These are phyloP conservation scores for Eospalax fontanierii DNA, from an alignment of 2,797 vertebrate genomes.

Conservation along the genomic window DNA sequence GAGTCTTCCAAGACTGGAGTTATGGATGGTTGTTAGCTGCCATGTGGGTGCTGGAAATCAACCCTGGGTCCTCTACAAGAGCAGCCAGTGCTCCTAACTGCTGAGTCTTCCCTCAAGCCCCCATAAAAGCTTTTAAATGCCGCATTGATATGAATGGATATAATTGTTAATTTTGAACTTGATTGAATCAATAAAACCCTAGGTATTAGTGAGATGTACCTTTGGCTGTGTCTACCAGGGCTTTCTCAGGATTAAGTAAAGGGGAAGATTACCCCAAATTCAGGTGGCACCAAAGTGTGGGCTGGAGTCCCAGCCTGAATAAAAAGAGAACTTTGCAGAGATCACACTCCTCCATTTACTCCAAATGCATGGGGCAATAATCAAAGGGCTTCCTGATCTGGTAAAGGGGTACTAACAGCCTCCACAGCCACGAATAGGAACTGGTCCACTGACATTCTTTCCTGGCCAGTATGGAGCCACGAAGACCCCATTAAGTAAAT, in stretches of 20 bases:
- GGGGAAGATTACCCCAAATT: background rate
- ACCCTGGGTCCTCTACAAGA: too few relatives aligned
- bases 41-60: too few relatives aligned
- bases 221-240: background rate
- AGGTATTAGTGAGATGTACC: background rate
- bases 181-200: background rate
- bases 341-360: background rate
- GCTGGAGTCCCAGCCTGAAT: background rate
- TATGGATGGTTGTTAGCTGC: too few relatives aligned
- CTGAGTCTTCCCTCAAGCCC: too few relatives aligned
- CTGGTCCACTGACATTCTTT: background rate
- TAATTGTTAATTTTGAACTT: background rate
- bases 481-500: too few relatives aligned
- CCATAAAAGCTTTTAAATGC: background rate
- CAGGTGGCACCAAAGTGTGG: background rate
- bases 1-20: too few relatives aligned
- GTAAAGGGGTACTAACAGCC: background rate
- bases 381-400: background rate
- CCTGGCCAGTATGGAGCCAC: background rate
- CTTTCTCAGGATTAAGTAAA: background rate
- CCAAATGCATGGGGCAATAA: background rate
- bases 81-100: too few relatives aligned
- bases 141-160: background rate
- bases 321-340: background rate
- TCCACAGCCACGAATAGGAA: too few relatives aligned